Evolutionary conservation across 2,113 vertebrate species (phyloP).

Genomic region (Corythaixoides concolor): DNA sequence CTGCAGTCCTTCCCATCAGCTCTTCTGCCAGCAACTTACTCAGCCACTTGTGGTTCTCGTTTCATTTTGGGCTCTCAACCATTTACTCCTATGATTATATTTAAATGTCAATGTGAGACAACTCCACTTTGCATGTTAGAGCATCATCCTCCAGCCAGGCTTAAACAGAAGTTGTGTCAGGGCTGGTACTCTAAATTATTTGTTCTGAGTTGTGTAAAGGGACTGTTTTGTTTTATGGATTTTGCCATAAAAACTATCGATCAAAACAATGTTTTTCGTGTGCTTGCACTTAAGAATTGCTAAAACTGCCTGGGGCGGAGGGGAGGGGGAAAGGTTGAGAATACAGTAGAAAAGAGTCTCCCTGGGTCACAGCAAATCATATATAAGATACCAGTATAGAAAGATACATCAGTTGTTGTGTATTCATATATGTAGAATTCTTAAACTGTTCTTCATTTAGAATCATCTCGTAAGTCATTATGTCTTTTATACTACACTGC

Average conservation of each 20-base stretch:
- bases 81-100: neutral
- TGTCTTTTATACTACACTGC: too few relatives aligned
- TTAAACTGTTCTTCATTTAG: neutral
- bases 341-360: neutral
- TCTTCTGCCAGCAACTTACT: neutral
- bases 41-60: neutral
- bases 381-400: accelerated
- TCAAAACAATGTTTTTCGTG: neutral
- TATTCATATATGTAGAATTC: accelerated
- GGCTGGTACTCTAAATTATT: neutral
- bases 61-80: slow-evolving; percentile 27
- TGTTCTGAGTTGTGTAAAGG: neutral
- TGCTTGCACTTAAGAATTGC: neutral
- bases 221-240: slow-evolving; percentile 23
- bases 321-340: neutral
- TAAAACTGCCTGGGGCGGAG: neutral
- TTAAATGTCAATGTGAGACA: neutral
- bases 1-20: neutral
- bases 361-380: neutral
- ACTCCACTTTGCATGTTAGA: neutral
- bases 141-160: neutral
- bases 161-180: neutral
- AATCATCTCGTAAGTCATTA: neutral
- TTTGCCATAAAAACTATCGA: slow-evolving; percentile 39
- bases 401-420: neutral